phyloP scores from a whole-genome alignment of 2,113 vertebrate genomes.

The Podarcis muralis region DNA sequence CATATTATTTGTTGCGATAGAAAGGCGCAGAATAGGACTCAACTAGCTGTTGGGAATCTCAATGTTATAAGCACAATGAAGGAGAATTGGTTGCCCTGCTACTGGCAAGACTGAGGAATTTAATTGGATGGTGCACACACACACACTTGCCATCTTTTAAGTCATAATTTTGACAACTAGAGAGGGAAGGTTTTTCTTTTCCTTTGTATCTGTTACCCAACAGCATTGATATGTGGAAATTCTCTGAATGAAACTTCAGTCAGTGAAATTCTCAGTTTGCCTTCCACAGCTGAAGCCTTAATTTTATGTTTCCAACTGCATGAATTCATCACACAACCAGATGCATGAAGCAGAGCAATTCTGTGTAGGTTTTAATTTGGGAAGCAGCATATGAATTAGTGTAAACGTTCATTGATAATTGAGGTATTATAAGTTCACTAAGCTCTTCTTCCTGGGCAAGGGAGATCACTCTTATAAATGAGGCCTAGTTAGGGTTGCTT shows the following conservation, averaged over 20 bases:
- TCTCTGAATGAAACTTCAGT: background rate
- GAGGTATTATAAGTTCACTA: background rate
- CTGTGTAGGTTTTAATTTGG: no score
- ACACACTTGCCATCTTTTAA: background rate
- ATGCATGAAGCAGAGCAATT: background rate
- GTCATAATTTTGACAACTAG: background rate
- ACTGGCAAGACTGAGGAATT: background rate
- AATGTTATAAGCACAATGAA: background rate
- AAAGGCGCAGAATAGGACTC: background rate
- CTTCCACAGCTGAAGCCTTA: background rate
- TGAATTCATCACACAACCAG: background rate
- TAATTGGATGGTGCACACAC: background rate
- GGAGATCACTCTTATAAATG: background rate
- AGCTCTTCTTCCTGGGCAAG: background rate
- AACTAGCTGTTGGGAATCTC: background rate
- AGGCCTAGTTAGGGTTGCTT: no score
- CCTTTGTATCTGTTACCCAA: background rate
- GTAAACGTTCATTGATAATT: background rate
- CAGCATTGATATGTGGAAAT: background rate
- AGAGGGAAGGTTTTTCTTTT: background rate
- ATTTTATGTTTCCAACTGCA: background rate
- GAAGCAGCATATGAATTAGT: background rate
- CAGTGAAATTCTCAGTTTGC: background rate
- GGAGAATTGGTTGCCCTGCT: background rate
- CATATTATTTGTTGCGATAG: background rate